Evolutionary conservation across 2,888 invertebrate genomes (phyloP).

Genomic region (Bhutanitis thaidina): DNA sequence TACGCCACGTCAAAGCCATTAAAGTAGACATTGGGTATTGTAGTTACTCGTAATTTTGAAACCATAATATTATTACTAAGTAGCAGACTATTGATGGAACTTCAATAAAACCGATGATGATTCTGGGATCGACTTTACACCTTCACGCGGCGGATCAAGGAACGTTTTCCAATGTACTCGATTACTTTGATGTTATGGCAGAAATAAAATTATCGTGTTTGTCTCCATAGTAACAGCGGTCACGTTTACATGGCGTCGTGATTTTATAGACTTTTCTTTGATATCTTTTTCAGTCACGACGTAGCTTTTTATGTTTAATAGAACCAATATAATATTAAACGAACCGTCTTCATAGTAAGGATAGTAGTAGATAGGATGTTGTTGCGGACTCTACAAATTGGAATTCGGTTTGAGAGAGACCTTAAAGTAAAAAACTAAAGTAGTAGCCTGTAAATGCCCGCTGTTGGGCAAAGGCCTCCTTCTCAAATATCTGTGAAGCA

Average conservation of each 20-base stretch:
- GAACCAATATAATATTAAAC: conserved; percentile 6
- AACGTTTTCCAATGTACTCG: not conserved
- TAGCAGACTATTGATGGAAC: not conserved
- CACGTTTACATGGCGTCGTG: conserved; percentile 30
- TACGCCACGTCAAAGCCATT: no score
- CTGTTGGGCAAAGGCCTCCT: no score
- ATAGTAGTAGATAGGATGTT: not conserved
- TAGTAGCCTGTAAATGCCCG: no score
- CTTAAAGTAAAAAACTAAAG: no score
- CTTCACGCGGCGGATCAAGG: not conserved
- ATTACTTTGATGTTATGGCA: not conserved
- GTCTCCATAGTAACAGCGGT: conserved; percentile 2
- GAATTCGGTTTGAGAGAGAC: no score
- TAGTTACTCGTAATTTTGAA: no score
- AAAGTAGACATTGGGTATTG: no score
- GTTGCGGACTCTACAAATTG: no score
- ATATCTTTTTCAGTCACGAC: conserved; percentile 45
- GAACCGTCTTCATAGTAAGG: conserved; percentile 1
- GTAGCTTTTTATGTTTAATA: conserved; percentile 2
- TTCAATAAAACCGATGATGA: not conserved
- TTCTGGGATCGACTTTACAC: not conserved
- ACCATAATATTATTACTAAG: no score
- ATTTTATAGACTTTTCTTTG: conserved; percentile 54
- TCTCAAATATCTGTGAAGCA: no score
- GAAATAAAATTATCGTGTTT: not conserved